phyloP scores from a whole-genome alignment of 2,888 invertebrate genomes.

The Miltochrista miniata region DNA sequence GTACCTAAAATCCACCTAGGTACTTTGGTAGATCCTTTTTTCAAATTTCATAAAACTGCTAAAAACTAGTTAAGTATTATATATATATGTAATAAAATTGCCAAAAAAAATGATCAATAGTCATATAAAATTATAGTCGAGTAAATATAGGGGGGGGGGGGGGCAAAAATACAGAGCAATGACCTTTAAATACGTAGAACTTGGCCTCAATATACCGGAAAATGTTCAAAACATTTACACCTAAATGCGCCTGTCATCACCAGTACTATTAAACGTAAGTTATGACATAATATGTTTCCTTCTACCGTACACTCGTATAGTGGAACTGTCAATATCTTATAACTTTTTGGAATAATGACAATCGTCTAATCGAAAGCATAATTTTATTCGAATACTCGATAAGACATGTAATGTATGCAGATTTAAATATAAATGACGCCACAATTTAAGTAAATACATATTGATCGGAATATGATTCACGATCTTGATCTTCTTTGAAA shows the following conservation, averaged over 20 bases:
- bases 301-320: constrained; percentile 16
- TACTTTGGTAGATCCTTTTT: no score
- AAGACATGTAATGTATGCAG: constrained; percentile 41
- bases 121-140: no score
- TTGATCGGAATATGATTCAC: constrained; percentile 41
- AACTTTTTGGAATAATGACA: constrained; percentile 34
- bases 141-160: no score
- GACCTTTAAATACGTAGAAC: constrained; percentile 39
- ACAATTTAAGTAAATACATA: constrained; percentile 42
- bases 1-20: no score
- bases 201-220: constrained; percentile 10
- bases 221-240: constrained; percentile 20
- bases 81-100: no score
- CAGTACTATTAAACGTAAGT: constrained; percentile 24
- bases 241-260: constrained; percentile 20
- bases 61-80: no score
- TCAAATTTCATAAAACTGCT: no score
- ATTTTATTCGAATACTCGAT: constrained; percentile 31
- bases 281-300: constrained; percentile 21
- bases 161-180: constrained; percentile 36
- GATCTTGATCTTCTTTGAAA: no score
- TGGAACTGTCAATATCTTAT: constrained; percentile 30
- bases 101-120: no score
- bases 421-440: constrained; percentile 41
- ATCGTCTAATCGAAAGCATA: constrained; percentile 28